Conservation (phyloP, 2,113 vertebrate genomes). For the Marcusenius ussheri region DNA sequence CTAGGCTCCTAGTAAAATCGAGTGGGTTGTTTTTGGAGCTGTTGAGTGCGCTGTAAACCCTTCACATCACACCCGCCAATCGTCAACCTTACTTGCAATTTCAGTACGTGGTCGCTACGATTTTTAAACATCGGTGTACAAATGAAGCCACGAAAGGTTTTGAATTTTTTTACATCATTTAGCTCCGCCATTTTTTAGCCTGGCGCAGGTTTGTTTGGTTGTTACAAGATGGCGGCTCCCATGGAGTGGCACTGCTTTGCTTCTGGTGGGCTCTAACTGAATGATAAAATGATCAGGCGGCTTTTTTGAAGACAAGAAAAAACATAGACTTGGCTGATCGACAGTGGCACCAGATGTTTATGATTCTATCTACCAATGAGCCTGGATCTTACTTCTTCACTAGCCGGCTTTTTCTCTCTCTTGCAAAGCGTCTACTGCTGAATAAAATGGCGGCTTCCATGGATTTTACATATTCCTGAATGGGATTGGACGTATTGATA, state of each 20-base stretch:
- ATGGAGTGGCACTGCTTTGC: constrained; percentile 36
- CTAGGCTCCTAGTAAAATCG: not conserved
- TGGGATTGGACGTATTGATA: not conserved
- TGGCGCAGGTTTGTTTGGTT: constrained; percentile 33
- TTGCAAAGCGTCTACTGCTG: constrained; percentile 32
- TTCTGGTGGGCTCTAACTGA: constrained; percentile 33
- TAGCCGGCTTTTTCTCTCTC: constrained; percentile 33
- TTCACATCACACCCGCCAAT: not conserved
- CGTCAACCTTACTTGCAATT: not conserved
- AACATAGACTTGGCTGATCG: not conserved
- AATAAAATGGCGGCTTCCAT: constrained; percentile 55
- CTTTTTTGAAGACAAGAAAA: not conserved
- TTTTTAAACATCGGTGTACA: not conserved
- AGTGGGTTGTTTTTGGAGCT: not conserved
- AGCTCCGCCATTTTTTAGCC: constrained; percentile 13
- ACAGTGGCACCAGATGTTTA: constrained; percentile 28
- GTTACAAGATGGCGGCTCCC: constrained; percentile 64
- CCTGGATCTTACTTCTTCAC: not conserved
- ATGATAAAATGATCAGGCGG: not conserved
- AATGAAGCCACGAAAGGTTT: not conserved
- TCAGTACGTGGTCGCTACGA: not conserved
- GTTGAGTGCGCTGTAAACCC: not conserved
- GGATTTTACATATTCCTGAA: constrained; percentile 27
- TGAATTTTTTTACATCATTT: constrained; percentile 17
- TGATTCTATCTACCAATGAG: not conserved